phyloP scores from a whole-genome alignment of 2,888 invertebrate species.

The Synergus itoensis region DNA sequence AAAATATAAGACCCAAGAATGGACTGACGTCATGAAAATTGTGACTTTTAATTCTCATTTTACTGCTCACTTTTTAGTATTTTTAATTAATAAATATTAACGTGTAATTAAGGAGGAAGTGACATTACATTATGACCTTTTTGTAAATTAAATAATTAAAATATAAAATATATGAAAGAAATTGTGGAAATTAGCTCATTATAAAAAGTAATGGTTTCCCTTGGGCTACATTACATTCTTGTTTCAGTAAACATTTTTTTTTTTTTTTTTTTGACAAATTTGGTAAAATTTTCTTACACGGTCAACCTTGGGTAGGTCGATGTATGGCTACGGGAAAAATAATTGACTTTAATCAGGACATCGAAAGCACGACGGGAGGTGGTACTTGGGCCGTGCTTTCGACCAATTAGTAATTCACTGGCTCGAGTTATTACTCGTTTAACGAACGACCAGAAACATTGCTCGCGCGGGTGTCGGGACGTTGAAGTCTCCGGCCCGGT shows the following conservation, averaged over 20 bases:
- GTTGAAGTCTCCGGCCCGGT: conserved; percentile 63
- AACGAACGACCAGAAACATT: conserved; percentile 48
- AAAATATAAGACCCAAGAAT: too few species aligned
- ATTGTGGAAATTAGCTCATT: not conserved
- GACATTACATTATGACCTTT: too few species aligned
- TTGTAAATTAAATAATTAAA: too few species aligned
- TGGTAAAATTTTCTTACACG: not conserved
- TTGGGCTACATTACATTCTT: not conserved
- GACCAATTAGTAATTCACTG: conserved; percentile 40
- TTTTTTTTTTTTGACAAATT: not conserved
- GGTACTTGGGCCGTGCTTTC: conserved; percentile 36
- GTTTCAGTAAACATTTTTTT: not conserved
- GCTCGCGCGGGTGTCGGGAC: conserved; percentile 59
- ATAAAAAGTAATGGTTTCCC: not conserved
- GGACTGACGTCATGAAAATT: not conserved
- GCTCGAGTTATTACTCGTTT: conserved; percentile 41
- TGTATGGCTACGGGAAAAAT: not conserved
- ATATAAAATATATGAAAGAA: too few species aligned
- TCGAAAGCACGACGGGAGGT: conserved; percentile 37
- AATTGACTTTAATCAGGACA: conserved; percentile 40
- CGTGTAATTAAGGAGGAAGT: not conserved
- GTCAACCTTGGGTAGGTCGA: conserved; percentile 33
- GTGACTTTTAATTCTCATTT: not conserved
- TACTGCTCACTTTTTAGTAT: not conserved
- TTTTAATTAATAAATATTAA: not conserved